Base-by-base conservation (phyloP, 1,140 invertebrate genomes). In the Ptiloglossa arizonensis region DNA sequence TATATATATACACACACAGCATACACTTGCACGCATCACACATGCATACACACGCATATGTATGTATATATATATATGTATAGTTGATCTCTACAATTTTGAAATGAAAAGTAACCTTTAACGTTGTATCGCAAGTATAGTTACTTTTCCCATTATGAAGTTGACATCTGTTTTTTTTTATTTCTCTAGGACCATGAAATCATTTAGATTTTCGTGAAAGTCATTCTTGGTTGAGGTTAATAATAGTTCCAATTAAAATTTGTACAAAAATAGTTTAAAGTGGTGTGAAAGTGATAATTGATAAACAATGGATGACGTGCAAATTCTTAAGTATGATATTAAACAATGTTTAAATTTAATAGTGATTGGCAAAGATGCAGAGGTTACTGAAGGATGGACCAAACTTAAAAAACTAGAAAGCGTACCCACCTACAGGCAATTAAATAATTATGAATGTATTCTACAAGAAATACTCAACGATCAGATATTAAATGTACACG, bases 341-440 rank as follows among this genome's bases (percentile, higher is more conserved):
- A 68, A 70, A 19, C 80, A 46, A 29, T 81, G 76, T 41, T 60
- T 89, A 46, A 82, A 68, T 63, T 77, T 86, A 15, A 87, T 89
- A 57, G 56, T 86, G 38, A 60, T 75, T 5, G 87, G 86, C n/a
- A 62, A 62, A 24, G 59, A 67, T 3, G 62, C 69, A n/a, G 87
- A 87, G 1, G 63, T 88, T 29, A 48, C 2, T 1, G 59, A 87
- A 56, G 87, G 83, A 38, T 90, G 88, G 89, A 77, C n/a, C 4
- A 83, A 67, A 41, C 62, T 91, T 13, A 24, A 72, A 15, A 77
- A 88, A 24, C 48, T 91, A 17, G 83, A 86, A 38, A 71, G 79
- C 13, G 68, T 71, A 9, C 50, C 56, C 0, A 32, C 57, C 15
- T 52, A 79, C 38, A 17, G n/a, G 1, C 62, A 74, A 3, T 17